Conservation (phyloP, 1,140 invertebrate species). For the Teleopsis dalmanni region DNA sequence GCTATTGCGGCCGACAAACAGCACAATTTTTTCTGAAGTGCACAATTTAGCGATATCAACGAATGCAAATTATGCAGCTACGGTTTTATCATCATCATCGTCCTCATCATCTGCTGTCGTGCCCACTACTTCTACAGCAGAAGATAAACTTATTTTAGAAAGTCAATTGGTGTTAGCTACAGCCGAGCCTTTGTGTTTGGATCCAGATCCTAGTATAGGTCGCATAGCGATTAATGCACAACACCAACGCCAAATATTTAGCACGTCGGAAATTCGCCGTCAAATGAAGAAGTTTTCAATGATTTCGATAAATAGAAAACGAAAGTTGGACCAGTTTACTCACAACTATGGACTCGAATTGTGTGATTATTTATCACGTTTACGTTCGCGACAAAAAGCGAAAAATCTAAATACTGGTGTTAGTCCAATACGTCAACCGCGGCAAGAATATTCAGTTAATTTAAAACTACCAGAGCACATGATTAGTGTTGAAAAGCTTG, state of each 20-base stretch:
- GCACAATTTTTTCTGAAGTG: constrained; percentile 54
- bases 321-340: constrained; percentile 78
- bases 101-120: not conserved
- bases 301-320: constrained; percentile 74
- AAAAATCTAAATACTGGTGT: constrained; percentile 34
- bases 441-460: constrained; percentile 43
- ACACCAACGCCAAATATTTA: constrained; percentile 65
- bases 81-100: not conserved
- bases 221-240: constrained; percentile 65
- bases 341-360: constrained; percentile 69
- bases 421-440: constrained; percentile 45
- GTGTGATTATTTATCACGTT: constrained; percentile 53
- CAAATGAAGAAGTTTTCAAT: constrained; percentile 69
- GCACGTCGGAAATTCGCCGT: constrained; percentile 63
- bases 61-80: not conserved
- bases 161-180: constrained; percentile 75
- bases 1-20: constrained; percentile 76
- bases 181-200: constrained; percentile 75
- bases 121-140: constrained; percentile 51
- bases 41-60: constrained; percentile 28
- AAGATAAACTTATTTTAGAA: constrained; percentile 72
- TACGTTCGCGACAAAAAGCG: constrained; percentile 36
- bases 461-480: constrained; percentile 42
- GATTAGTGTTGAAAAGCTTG: constrained; percentile 46
- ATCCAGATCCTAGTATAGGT: constrained; percentile 73